phyloP scores from a whole-genome alignment of 2,888 invertebrate genomes.

The Caenorhabditis sinica region DNA sequence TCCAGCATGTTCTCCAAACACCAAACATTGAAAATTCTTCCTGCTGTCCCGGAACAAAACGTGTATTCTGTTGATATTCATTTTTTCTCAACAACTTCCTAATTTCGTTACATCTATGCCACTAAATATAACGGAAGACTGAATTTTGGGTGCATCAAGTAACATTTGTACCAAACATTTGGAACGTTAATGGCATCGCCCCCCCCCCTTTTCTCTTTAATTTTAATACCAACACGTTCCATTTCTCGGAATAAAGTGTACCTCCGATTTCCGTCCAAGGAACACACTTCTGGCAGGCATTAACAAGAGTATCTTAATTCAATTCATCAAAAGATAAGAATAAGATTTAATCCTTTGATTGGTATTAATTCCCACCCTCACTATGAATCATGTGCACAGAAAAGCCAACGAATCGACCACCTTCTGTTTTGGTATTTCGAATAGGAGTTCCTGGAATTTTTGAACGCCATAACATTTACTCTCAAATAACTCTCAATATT shows the following conservation, averaged over 20 bases:
- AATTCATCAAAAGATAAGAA: constrained; percentile 13
- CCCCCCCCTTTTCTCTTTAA: neutral
- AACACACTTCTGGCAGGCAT: constrained; percentile 21
- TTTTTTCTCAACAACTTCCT: neutral
- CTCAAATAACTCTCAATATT: neutral
- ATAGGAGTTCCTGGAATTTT: constrained; percentile 11
- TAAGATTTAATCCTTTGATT: constrained; percentile 38
- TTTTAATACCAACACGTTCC: neutral
- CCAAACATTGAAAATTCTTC: neutral
- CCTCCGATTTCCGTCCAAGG: constrained; percentile 10
- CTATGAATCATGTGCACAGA: constrained; percentile 30
- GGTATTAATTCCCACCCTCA: constrained; percentile 38
- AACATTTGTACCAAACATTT: neutral
- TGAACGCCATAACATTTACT: constrained; percentile 2
- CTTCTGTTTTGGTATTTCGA: constrained; percentile 11
- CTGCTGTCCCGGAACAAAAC: neutral
- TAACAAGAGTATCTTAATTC: constrained; percentile 14
- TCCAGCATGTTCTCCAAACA: neutral
- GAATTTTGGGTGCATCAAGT: neutral
- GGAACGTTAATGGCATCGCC: neutral
- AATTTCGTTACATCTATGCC: constrained; percentile 1
- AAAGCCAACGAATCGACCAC: neutral
- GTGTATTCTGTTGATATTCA: neutral
- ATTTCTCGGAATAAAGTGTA: neutral
- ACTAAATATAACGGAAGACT: neutral